Percentiles rank a stretch among this genome's conserved stretches.
These are phyloP conservation scores for Axis porcinus DNA, from an alignment of 2,113 vertebrate genomes.

Conservation along the genomic window DNA sequence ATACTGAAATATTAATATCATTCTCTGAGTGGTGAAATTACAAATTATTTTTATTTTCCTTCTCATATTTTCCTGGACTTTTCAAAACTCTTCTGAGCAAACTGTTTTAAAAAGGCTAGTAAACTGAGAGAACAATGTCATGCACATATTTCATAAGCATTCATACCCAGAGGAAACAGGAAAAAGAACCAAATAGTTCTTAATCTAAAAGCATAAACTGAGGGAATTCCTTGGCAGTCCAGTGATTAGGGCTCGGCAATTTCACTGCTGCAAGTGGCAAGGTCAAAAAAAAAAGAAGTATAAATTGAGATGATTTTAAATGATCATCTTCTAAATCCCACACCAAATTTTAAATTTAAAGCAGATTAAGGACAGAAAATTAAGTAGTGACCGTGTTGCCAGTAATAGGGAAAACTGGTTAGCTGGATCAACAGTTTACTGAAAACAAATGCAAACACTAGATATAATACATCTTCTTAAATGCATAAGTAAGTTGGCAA, in stretches of 20 bases:
- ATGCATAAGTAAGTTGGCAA: neutral
- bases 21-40: neutral
- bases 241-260: neutral
- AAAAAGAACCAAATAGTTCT: neutral
- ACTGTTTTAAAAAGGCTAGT: neutral
- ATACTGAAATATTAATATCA: neutral
- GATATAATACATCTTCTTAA: neutral
- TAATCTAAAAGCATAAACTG: neutral
- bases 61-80: neutral
- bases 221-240: neutral
- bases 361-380: slow-evolving; percentile 4
- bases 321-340: neutral
- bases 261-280: neutral
- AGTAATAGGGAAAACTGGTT: neutral
- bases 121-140: neutral
- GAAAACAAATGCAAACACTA: neutral
- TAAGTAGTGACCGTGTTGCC: neutral
- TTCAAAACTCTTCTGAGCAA: neutral
- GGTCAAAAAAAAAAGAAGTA: neutral
- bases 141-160: neutral
- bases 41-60: neutral
- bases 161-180: neutral
- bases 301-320: slow-evolving; percentile 1
- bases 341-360: slow-evolving; percentile 17
- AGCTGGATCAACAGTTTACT: neutral